These are phyloP conservation scores for Lydus trimaculatus DNA, from an alignment of 2,888 invertebrate species.

Conservation along the genomic window DNA sequence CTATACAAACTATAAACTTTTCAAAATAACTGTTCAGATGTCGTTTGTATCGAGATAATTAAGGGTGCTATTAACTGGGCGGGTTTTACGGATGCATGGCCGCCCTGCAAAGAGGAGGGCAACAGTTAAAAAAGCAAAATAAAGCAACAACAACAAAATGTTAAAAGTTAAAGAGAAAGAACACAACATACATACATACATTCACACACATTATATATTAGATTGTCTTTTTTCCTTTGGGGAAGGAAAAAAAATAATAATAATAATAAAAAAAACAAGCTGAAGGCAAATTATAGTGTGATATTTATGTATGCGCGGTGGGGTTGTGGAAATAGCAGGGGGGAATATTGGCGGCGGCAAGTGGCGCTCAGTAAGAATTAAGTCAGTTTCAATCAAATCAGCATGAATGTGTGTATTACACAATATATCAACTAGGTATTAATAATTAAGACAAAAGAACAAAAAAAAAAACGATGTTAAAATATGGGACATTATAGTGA, in stretches of 20 bases:
- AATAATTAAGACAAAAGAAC: too few species aligned
- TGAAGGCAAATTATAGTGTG: conserved; percentile 58
- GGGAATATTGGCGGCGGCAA: conserved; percentile 51
- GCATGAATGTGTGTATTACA: conserved; percentile 57
- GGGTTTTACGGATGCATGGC: conserved; percentile 63
- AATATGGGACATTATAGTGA: conserved; percentile 11
- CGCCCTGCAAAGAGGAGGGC: conserved; percentile 61
- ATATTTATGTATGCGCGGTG: conserved; percentile 59
- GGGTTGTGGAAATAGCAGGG: conserved; percentile 53
- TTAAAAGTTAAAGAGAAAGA: conserved; percentile 2
- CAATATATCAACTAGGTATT: conserved; percentile 24
- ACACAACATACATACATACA: conserved; percentile 27
- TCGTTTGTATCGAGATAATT: conserved; percentile 49
- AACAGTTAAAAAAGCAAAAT: conserved; percentile 59
- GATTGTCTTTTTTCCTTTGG: background rate
- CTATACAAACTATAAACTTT: background rate
- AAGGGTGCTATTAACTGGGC: conserved; percentile 63
- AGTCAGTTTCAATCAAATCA: conserved; percentile 63
- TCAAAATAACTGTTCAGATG: background rate
- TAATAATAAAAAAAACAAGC: too few species aligned
- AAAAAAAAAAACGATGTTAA: background rate
- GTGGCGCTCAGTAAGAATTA: conserved; percentile 57
- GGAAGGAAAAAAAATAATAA: background rate
- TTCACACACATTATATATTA: background rate
- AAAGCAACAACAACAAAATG: conserved; percentile 42